Conservation (phyloP, 2,113 vertebrate genomes). For the Caretta caretta region DNA sequence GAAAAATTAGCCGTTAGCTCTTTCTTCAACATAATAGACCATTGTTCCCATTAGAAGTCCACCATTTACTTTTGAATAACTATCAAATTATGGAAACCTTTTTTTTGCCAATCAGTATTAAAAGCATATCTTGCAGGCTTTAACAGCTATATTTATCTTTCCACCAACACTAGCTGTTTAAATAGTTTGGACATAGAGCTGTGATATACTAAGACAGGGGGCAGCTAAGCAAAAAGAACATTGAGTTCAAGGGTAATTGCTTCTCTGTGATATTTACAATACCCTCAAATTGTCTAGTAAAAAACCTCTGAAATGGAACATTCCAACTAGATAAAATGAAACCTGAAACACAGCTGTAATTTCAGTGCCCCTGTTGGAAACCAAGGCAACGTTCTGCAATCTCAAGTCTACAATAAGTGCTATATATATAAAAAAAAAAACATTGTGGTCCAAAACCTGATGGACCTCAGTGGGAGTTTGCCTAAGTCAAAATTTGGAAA, state of each 20-base stretch:
- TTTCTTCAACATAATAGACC: slow-evolving; percentile 11
- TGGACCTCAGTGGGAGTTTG: neutral
- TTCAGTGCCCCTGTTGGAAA: neutral
- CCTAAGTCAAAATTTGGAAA: neutral
- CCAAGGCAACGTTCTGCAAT: neutral
- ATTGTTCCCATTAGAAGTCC: slow-evolving; percentile 8
- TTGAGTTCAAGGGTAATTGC: slow-evolving; percentile 1
- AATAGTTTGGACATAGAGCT: slow-evolving; percentile 21
- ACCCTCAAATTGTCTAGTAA: neutral
- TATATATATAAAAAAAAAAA: neutral
- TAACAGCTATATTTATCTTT: slow-evolving; percentile 28
- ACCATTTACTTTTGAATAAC: slow-evolving; percentile 30
- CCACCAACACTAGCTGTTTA: slow-evolving; percentile 3
- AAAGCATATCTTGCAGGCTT: slow-evolving; percentile 8
- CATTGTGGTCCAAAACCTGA: neutral
- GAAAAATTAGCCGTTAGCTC: slow-evolving; percentile 48
- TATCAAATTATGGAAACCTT: neutral
- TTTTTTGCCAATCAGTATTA: slow-evolving; percentile 10
- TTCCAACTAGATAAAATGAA: neutral
- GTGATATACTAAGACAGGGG: neutral
- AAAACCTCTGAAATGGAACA: neutral
- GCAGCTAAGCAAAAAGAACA: slow-evolving; percentile 6
- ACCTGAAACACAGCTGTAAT: neutral
- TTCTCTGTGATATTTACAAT: neutral
- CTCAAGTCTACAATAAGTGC: neutral